Base-by-base conservation (phyloP, 2,888 invertebrate genomes). In the Drosophila seclusa region DNA sequence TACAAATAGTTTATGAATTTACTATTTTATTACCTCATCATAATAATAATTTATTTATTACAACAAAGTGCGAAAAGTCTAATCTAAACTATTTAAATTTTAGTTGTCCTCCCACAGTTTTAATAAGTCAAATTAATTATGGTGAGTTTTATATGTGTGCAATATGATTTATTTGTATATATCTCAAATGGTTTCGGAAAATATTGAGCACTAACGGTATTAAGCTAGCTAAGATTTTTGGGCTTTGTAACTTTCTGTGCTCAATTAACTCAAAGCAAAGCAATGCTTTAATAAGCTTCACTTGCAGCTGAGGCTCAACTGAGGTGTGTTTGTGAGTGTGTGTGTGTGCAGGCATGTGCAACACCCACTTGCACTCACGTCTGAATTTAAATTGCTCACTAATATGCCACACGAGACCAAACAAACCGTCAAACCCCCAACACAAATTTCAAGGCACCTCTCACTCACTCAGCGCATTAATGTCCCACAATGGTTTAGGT, bases 371-470 rank as follows among this genome's bases (percentile, higher is more conserved):
- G 69, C 58, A 63, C 64, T 74, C 65, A 80, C 73, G 76, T 61
- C 75, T 73, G 60, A 66, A 73, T 62, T 66, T 75, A 78, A 87
- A 83, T 82, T 82, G 80, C 61, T 77, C 69, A 58, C 82, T 81
- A 86, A 88, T 87, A 87, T 78, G 83, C 80, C 80, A 76, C 80
- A 52, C 58, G 78, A 81, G 89, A 88, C 62, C 36, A 59, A 32
- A 29, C 54, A 31, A 52, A 32, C 10, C 61, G 49, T 6, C 29
- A 13, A 45, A 45, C 24, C 45, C 21, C 29, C 27, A 24, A 10
- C 32, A 16, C 8, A 40, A 10, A 11, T 11, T 24, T 49, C 36
- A 6, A 36, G 11, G 29, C 50, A 24, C 48, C 29, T 10, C 57
- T 24, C 36, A 24, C 52, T 29, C 27, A 29, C 49, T 4, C 21